Base-by-base conservation (phyloP, 2,888 invertebrate genomes). In the Steinernema hermaphroditum region DNA sequence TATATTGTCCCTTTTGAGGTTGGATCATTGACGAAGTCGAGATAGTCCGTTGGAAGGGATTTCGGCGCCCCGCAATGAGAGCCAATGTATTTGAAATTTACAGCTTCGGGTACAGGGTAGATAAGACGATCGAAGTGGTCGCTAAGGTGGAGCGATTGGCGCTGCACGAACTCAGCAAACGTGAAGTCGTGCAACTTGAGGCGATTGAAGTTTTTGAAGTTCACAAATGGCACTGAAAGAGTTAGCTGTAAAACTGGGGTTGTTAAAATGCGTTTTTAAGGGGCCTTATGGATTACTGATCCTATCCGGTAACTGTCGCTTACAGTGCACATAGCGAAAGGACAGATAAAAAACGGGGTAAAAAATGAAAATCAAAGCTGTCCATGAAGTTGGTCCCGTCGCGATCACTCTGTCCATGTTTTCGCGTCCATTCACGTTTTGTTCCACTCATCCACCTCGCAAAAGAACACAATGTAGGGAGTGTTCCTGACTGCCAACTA, bases 141-240 rank as follows among this genome's bases (percentile, higher is more conserved):
- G 22, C 70, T 54, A 41, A 77, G 44, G 27, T 41, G 32, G 27
- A 75, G 16, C n/a, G 77, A 74, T 12, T 62, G 68, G 9, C 44
- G 49, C 24, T 57, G 71, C 71, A 44, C 72, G n/a, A 77, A 43
- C 37, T 77, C 50, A 24, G 49, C 27, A 74, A 74, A 77, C 19
- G 72, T 68, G 49, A 77, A 77, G 29, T 78, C 49, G 12, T 54
- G 34, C 24, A 78, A 74, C 8, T 77, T 77, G 69, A 78, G 75
- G 9, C 69, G 68, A 14, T 29, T 72, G 32, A 77, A 69, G 32
- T 77, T 74, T 22, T 72, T 71, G 74, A 78, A 43, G 19, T 24
- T 16, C 37, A 57, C 71, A n/a, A 62, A 34, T 27, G 57, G 62
- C 22, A 76, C 76, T 76, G n/a, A 32, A 19, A 2, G 8, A 24